Evolutionary conservation across 2,888 invertebrate genomes (phyloP).

Genomic region (Koerneria pararmatus): DNA sequence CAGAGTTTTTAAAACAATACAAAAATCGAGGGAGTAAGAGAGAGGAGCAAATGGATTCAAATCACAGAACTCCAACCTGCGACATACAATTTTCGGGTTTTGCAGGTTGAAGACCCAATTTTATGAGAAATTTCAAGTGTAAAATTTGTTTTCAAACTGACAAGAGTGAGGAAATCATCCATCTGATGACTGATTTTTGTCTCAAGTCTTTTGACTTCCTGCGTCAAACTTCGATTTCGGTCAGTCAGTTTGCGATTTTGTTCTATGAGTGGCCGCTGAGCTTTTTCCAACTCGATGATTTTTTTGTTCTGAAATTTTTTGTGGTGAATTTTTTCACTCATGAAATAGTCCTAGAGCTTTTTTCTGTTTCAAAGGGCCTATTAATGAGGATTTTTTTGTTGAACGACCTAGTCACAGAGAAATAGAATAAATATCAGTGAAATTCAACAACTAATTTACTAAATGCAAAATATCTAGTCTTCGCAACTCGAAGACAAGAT

Average conservation of each 20-base stretch:
- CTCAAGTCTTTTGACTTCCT: conserved; percentile 49
- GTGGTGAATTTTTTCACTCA: not conserved
- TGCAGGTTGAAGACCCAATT: too few species aligned
- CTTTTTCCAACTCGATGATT: conserved; percentile 57
- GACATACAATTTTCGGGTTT: too few species aligned
- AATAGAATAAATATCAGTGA: not conserved
- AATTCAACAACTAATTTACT: not conserved
- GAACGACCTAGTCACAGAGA: not conserved
- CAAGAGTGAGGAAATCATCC: conserved; percentile 54
- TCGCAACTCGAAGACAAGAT: too few species aligned
- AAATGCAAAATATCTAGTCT: too few species aligned
- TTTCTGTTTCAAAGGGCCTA: too few species aligned
- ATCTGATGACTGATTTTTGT: conserved; percentile 44
- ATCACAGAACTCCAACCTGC: too few species aligned
- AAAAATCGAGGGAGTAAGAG: not conserved
- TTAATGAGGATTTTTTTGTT: too few species aligned
- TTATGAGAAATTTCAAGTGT: too few species aligned
- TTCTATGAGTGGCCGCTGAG: conserved; percentile 52
- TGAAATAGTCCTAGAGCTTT: too few species aligned
- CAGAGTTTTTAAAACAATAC: not conserved
- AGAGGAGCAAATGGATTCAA: not conserved
- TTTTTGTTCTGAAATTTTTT: conserved; percentile 51
- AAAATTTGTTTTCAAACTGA: too few species aligned
- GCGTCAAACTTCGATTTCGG: conserved; percentile 42
- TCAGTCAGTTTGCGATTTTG: conserved; percentile 51